Percentiles rank a stretch among this genome's conserved stretches.
Conservation (phyloP, 2,888 invertebrate species). For the Prosopocoilus inquinatus region DNA sequence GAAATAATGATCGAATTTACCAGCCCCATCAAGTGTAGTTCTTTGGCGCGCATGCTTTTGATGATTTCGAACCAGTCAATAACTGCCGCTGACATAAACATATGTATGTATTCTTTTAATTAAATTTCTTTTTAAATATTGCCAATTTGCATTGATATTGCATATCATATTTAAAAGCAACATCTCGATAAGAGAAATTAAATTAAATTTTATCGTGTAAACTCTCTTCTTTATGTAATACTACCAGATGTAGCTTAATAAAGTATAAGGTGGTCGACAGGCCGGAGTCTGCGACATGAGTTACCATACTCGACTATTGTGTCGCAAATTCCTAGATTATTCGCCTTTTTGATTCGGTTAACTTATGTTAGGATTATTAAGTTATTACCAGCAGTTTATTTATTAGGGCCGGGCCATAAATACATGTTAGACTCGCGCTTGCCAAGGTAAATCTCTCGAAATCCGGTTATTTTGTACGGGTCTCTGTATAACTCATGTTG, state of each 20-base stretch:
- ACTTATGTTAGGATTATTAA: slow-evolving; percentile 35
- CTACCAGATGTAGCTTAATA: slow-evolving; percentile 10
- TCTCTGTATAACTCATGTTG: slow-evolving; percentile 13
- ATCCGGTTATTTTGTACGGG: slow-evolving; percentile 14
- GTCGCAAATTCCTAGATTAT: slow-evolving; percentile 30
- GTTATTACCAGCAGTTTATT: slow-evolving; percentile 27
- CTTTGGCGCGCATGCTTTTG: too few species aligned
- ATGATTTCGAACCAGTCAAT: too few species aligned
- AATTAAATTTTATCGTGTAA: neutral
- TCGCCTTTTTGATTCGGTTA: slow-evolving; percentile 26
- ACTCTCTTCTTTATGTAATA: slow-evolving; percentile 8
- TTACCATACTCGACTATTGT: slow-evolving; percentile 21
- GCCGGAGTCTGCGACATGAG: slow-evolving; percentile 12
- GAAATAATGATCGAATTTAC: too few species aligned
- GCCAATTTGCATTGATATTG: too few species aligned
- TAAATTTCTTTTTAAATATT: too few species aligned
- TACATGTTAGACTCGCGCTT: slow-evolving; percentile 26
- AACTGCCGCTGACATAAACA: too few species aligned
- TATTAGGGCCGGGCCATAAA: slow-evolving; percentile 26
- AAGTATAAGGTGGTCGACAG: slow-evolving; percentile 18
- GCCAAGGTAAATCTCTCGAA: slow-evolving; percentile 25
- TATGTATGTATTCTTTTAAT: too few species aligned
- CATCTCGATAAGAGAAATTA: too few species aligned
- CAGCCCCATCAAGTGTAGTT: too few species aligned
- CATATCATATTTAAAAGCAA: too few species aligned